Base-by-base conservation (phyloP, 2,113 vertebrate genomes). In the Phalacrocorax pelagicus region DNA sequence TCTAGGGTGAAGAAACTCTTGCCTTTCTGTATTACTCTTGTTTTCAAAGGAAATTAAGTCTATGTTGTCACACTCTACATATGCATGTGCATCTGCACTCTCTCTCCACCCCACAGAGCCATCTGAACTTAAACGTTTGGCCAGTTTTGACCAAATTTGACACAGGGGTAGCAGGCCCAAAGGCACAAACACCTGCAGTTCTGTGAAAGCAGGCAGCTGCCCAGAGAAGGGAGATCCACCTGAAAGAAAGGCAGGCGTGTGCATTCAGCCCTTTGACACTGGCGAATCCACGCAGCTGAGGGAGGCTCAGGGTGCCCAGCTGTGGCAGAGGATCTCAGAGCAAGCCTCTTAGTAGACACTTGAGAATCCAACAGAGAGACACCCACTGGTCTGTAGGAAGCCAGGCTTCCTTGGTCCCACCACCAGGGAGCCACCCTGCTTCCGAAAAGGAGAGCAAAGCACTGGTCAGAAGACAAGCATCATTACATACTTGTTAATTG, bases 151-250 rank as follows among this genome's bases (percentile, higher is more conserved):
- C 36, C 63, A 65, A n/a, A 65, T 66, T 6, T 81, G 30, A 15
- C 34, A 40, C 24, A 36, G 15, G 30, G 14, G 2, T 32, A 46
- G 16, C 10, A 40, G 32, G 14, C n/a, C 44, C 10, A 29, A 65
- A 77, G 38, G 30, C 0, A 5, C 26, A 57, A 36, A 14, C 14
- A 69, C 49, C 40, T 49, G 10, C 0, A 0, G 23, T 65, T 61
- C 54, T 78, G 12, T 71, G 73, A 73, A 52, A 65, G 52, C 9
- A 73, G 36, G 24, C 20, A 52, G 54, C 46, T 83, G 44, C 59
- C 38, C 38, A 32, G 49, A 42, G 82, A 55, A 89, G 62, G 65
- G 58, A 88, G 38, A 69, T 46, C 30, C 36, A 70, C 30, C 71
- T 21, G 86, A 57, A 77, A 11, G 24, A 30, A 40, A 46, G 32